phyloP scores from a whole-genome alignment of 2,797 vertebrate species.

The Etheostoma perlongum region DNA sequence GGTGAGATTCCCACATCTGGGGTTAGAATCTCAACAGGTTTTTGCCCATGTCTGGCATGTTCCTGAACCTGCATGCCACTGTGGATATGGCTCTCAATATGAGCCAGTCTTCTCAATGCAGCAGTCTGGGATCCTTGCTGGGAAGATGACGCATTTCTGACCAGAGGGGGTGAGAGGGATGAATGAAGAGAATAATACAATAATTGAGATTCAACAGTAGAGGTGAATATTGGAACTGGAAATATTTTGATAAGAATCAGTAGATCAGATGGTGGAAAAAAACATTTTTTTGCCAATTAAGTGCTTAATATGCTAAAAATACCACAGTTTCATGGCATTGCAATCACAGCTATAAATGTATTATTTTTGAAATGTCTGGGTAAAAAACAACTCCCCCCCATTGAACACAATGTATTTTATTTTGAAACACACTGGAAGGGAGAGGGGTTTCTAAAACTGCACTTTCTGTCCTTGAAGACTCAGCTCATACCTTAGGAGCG shows the following conservation, averaged over 20 bases:
- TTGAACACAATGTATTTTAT: too few relatives aligned
- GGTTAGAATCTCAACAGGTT: not conserved
- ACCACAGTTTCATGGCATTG: too few relatives aligned
- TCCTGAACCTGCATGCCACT: constrained; percentile 48
- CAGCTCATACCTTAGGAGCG: too few relatives aligned
- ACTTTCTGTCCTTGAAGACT: too few relatives aligned
- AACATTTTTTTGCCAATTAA: not conserved
- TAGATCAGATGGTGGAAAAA: not conserved
- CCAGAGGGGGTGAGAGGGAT: not conserved
- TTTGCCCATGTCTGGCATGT: not conserved
- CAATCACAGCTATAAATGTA: too few relatives aligned
- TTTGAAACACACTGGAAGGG: too few relatives aligned
- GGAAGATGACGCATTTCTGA: constrained; percentile 54
- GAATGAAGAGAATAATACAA: not conserved
- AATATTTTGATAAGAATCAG: not conserved
- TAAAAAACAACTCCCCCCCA: too few relatives aligned
- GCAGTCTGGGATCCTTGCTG: constrained; percentile 64
- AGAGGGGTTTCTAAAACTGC: too few relatives aligned
- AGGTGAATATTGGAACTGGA: not conserved
- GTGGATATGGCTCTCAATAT: constrained; percentile 83
- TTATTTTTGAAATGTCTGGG: too few relatives aligned
- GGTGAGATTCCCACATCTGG: not conserved
- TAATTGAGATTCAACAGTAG: not conserved
- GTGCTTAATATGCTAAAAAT: not conserved
- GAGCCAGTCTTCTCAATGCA: constrained; percentile 80